Conservation (phyloP, 2,113 vertebrate species). For the Tachuris rubrigastra region DNA sequence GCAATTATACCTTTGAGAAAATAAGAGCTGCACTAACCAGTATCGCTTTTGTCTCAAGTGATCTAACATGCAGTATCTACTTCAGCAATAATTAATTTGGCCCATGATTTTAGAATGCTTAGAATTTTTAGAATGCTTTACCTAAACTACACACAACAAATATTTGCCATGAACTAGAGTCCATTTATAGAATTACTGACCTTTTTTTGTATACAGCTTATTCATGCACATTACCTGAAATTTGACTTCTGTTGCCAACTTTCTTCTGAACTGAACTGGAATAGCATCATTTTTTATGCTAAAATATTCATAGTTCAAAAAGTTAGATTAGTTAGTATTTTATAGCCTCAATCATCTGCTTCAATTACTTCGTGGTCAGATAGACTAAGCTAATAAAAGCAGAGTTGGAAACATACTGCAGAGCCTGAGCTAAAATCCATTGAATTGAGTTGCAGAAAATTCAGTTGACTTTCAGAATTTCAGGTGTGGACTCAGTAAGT, state of each 20-base stretch:
- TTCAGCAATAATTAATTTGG: background rate
- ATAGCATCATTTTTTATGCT: background rate
- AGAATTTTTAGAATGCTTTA: background rate
- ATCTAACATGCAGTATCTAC: background rate
- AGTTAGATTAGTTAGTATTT: background rate
- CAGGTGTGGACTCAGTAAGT: background rate
- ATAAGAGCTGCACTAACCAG: background rate
- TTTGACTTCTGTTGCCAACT: background rate
- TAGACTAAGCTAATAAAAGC: background rate
- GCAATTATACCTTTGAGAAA: constrained; percentile 33
- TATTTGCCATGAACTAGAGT: background rate
- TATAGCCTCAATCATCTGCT: background rate
- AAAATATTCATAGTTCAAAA: constrained; percentile 7
- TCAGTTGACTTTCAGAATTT: background rate
- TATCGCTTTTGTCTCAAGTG: background rate
- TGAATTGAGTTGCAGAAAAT: background rate
- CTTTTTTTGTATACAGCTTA: background rate
- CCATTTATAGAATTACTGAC: background rate
- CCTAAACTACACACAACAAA: background rate
- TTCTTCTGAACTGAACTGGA: background rate
- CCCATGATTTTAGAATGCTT: background rate
- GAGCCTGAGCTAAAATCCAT: background rate
- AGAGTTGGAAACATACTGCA: background rate
- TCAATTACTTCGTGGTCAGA: background rate
- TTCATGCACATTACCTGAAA: background rate